Evolutionary conservation across 2,888 invertebrate species (phyloP).

Genomic region (Crepidodera aurea): DNA sequence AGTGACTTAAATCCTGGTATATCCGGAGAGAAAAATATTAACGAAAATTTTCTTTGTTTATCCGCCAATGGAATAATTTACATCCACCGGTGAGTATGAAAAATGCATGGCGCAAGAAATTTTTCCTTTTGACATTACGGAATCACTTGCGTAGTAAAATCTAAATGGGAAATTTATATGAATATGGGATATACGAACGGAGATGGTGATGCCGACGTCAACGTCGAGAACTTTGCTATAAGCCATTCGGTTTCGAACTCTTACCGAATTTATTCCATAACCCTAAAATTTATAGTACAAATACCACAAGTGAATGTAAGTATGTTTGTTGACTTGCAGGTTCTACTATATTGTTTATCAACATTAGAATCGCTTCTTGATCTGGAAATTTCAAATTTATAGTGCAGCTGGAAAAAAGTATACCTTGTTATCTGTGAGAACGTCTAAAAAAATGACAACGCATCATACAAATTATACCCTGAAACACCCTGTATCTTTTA

Average conservation of each 20-base stretch:
- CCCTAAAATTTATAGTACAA: neutral
- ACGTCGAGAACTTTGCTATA: neutral
- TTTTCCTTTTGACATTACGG: constrained; percentile 15
- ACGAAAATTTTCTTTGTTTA: too few relatives aligned
- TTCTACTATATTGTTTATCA: too few relatives aligned
- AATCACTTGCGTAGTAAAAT: constrained; percentile 11
- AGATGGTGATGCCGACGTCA: neutral
- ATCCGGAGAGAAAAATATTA: too few relatives aligned
- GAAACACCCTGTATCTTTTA: too few relatives aligned
- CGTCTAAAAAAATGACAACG: too few relatives aligned
- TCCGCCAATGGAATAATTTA: too few relatives aligned
- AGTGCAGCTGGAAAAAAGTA: too few relatives aligned
- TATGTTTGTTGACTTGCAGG: neutral
- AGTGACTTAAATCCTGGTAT: too few relatives aligned
- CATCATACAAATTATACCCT: too few relatives aligned
- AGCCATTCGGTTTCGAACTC: neutral
- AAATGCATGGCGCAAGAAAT: constrained; percentile 9
- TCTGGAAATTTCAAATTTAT: too few relatives aligned
- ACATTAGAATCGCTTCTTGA: too few relatives aligned
- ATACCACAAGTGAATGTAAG: neutral
- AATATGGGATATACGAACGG: neutral
- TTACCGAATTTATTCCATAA: neutral
- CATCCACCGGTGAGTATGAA: neutral
- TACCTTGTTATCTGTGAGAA: too few relatives aligned
- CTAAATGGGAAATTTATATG: constrained; percentile 15